Evolutionary conservation across 2,888 invertebrate genomes (phyloP).

Genomic region (Temnothorax ravouxi): DNA sequence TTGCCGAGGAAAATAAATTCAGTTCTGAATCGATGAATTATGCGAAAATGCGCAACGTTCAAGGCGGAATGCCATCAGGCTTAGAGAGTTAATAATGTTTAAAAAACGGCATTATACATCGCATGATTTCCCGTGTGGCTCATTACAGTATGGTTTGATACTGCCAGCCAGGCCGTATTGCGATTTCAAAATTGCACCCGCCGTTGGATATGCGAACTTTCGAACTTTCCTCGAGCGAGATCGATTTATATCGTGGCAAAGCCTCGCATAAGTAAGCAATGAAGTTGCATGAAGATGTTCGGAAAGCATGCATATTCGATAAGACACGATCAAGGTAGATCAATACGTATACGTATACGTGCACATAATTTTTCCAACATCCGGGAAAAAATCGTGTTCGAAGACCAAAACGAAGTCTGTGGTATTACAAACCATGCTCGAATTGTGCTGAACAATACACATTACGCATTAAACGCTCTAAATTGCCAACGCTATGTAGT

Average conservation of each 20-base stretch:
- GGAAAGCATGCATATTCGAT: conserved; percentile 43
- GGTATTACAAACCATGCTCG: neutral
- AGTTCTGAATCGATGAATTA: conserved; percentile 12
- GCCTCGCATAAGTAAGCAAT: conserved; percentile 11
- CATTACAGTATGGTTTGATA: conserved; percentile 22
- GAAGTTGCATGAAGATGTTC: conserved; percentile 6
- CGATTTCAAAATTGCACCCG: conserved; percentile 26
- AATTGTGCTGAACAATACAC: neutral
- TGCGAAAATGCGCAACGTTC: neutral
- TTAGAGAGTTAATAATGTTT: conserved; percentile 34
- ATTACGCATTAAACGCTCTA: neutral
- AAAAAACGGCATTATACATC: conserved; percentile 31
- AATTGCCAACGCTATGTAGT: neutral
- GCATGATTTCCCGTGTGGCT: conserved; percentile 53
- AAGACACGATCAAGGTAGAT: conserved; percentile 13
- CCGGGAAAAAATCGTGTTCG: neutral
- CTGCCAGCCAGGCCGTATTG: neutral
- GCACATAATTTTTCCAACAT: conserved; percentile 20
- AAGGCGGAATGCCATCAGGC: neutral
- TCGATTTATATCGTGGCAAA: conserved; percentile 43
- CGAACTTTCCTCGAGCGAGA: conserved; percentile 1
- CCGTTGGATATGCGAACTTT: neutral
- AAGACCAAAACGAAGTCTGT: neutral
- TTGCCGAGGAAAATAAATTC: neutral
- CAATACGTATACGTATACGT: neutral